These are phyloP conservation scores for Rhinopomastus cyanomelas DNA, from an alignment of 2,113 vertebrate species.

Conservation along the genomic window DNA sequence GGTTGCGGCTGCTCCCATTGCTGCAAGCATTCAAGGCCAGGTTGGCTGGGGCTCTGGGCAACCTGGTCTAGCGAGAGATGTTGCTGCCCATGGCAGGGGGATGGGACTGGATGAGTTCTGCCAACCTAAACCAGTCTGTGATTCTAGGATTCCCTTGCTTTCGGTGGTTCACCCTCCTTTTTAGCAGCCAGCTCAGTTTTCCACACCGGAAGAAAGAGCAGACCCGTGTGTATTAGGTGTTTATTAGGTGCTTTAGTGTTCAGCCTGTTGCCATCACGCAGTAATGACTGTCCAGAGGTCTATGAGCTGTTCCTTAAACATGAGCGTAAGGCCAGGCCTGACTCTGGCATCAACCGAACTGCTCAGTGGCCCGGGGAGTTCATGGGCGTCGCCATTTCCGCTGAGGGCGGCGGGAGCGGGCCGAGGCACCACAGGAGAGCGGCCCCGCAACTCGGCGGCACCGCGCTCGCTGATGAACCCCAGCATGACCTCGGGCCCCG, in stretches of 20 bases:
- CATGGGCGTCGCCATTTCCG: fast-evolving
- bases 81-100: no score
- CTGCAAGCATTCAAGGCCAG: no score
- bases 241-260: fast-evolving
- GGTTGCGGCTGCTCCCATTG: no score
- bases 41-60: no score
- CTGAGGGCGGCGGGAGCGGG: fast-evolving
- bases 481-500: fast-evolving
- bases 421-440: neutral
- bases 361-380: neutral
- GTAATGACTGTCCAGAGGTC: fast-evolving
- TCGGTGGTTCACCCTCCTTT: no score
- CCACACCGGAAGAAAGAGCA: no score
- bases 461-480: neutral
- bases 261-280: fast-evolving
- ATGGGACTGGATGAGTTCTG: no score
- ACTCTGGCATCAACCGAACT: fast-evolving
- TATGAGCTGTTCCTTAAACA: fast-evolving
- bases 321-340: fast-evolving
- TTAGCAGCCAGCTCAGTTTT: no score
- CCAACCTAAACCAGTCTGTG: no score
- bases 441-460: fast-evolving
- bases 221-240: no score
- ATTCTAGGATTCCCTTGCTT: no score
- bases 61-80: no score